Base-by-base conservation (phyloP, 2,113 vertebrate species). In the Cephalopholis sonnerati region DNA sequence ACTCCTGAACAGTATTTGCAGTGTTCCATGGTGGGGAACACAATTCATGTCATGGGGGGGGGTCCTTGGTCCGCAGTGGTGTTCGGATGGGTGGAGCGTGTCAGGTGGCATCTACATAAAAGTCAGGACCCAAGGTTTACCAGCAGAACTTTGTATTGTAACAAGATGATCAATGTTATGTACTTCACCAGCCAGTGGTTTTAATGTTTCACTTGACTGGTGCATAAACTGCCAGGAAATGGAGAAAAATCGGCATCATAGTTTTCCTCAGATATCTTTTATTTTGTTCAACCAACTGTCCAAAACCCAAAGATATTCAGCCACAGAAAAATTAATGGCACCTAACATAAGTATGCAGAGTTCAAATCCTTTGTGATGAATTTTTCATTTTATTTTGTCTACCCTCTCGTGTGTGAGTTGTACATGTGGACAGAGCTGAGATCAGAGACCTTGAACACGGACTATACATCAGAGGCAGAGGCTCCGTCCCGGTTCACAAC, bases 401-500 rank as follows among this genome's bases (percentile, higher is more conserved):
- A 1, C 15, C 22, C 58, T 3, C 44, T 32, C 1, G 1, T 53
- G 53, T 55, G 53, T 27, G 39, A n/a, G 32, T 75, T 13, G 25
- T 51, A 41, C 24, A 51, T 29, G n/a, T 58, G 18, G 22, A n/a
- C 46, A 11, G 65, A 73, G 44, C 54, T 24, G 73, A 77, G 83
- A 79, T 77, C 57, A 72, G 54, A 83, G 58, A 64, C 50, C 29
- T 67, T 67, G 74, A 82, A 79, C 67, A 64, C 29, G 36, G 69
- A 10, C 27, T 22, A 1, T 8, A 59, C 62, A 76, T 83, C 65
- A 79, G 86, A 86, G 71, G 25, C 63, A 5, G 25, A 16, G 32
- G n/a, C 74, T 75, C 36, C 18, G 17, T 67, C 57, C n/a, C 36
- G 76, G n/a, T 70, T 65, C 71, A 68, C 54, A 24, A 51, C 67